Percentiles rank a stretch among this genome's conserved stretches.
phyloP scores from a whole-genome alignment of 53 echinoderm and acorn worm species.

The Holothuria leucospilota region DNA sequence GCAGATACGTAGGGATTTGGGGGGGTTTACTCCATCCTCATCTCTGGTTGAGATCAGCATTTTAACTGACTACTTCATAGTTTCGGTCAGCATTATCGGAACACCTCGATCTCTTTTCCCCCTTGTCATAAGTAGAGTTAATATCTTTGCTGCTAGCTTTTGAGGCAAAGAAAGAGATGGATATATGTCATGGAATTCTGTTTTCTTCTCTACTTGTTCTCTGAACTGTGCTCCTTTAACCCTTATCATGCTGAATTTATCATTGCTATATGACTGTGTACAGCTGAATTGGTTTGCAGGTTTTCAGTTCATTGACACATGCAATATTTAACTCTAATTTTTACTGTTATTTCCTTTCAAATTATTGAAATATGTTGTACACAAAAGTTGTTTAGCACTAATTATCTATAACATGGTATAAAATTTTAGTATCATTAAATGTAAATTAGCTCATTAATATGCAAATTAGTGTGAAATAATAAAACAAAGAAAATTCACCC shows the following conservation, averaged over 20 bases:
- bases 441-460: too few relatives aligned
- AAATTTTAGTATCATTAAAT: too few relatives aligned
- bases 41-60: constrained; percentile 44
- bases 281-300: too few relatives aligned
- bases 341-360: too few relatives aligned
- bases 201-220: constrained; percentile 31
- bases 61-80: constrained; percentile 39
- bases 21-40: constrained; percentile 30
- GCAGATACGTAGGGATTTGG: constrained; percentile 58
- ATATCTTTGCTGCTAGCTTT: constrained; percentile 7
- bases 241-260: too few relatives aligned
- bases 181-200: constrained; percentile 21
- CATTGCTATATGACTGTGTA: not conserved
- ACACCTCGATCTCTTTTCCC: constrained; percentile 37
- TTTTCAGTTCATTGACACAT: too few relatives aligned
- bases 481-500: too few relatives aligned
- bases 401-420: too few relatives aligned
- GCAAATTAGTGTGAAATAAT: too few relatives aligned
- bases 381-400: too few relatives aligned
- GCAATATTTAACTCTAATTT: too few relatives aligned
- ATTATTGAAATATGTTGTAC: too few relatives aligned
- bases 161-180: constrained; percentile 2
- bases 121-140: constrained; percentile 26
- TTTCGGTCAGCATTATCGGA: constrained; percentile 14
- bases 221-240: not conserved